Conservation (phyloP, 2,797 vertebrate genomes). For the Jordanella pulchra region DNA sequence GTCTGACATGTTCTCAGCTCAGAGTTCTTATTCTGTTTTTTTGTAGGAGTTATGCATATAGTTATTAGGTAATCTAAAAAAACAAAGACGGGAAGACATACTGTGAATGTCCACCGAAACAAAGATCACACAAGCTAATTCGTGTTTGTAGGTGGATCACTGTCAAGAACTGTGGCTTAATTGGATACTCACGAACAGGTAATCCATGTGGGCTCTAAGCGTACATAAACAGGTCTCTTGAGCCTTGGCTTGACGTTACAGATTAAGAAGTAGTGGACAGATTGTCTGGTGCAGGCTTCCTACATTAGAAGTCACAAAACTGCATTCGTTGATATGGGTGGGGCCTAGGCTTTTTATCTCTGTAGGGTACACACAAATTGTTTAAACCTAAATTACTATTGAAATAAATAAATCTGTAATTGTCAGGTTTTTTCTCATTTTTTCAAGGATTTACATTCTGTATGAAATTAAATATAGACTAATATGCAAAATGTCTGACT, state of each 20-base stretch:
- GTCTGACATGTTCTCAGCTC: neutral
- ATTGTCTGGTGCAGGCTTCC: conserved; percentile 27
- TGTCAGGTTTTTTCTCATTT: no score
- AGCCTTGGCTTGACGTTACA: conserved; percentile 49
- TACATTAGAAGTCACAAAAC: conserved; percentile 3
- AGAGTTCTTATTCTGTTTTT: neutral
- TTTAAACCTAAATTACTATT: neutral
- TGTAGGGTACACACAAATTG: neutral
- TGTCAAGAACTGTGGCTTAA: conserved; percentile 46
- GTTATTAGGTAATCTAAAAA: conserved; percentile 7
- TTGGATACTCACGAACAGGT: conserved; percentile 36
- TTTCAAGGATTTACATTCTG: no score
- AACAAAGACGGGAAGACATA: neutral
- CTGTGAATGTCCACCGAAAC: neutral
- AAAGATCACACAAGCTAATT: neutral
- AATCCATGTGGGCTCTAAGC: conserved; percentile 49
- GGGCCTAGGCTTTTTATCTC: neutral
- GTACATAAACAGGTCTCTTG: conserved; percentile 33
- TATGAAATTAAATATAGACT: neutral
- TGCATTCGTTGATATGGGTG: neutral
- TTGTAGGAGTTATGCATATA: neutral
- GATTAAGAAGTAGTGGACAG: conserved; percentile 61
- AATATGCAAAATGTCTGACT: neutral
- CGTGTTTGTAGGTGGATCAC: neutral
- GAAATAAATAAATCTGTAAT: no score